A percentile compares a stretch with the other conserved stretches of the same genome.
phyloP scores from a whole-genome alignment of 1,140 invertebrate genomes.

The Venustaconcha ellipsiformis region DNA sequence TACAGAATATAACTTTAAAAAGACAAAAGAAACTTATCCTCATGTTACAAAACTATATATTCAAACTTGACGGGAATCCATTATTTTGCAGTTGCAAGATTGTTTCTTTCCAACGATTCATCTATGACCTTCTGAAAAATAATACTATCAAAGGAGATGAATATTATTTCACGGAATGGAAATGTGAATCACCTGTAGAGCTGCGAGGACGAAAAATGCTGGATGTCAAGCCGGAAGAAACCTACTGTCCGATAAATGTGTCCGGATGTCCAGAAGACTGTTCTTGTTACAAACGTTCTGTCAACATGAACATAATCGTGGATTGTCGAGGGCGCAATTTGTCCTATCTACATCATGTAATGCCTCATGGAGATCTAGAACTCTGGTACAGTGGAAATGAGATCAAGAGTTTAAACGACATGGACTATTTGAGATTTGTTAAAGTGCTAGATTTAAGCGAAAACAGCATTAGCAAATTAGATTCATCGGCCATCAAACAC shows the following conservation, averaged over 20 bases:
- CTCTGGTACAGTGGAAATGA: slow-evolving; percentile 51
- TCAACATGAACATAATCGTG: slow-evolving; percentile 38
- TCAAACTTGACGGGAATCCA: slow-evolving; percentile 34
- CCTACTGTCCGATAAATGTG: slow-evolving; percentile 36
- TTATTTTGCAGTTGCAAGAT: slow-evolving; percentile 48
- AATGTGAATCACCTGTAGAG: slow-evolving; percentile 38
- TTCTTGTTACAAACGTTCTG: slow-evolving; percentile 38
- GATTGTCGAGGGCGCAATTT: slow-evolving; percentile 39
- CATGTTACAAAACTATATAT: slow-evolving; percentile 41
- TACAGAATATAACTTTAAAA: slow-evolving; percentile 10
- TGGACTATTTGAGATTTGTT: slow-evolving; percentile 9
- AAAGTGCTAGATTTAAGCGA: slow-evolving; percentile 24
- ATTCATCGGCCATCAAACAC: slow-evolving; percentile 8
- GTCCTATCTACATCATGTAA: slow-evolving; percentile 18
- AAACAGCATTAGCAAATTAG: slow-evolving; percentile 34
- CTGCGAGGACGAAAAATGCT: slow-evolving; percentile 27
- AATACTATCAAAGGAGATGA: slow-evolving; percentile 31
- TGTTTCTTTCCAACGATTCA: slow-evolving; percentile 34
- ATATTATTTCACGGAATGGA: slow-evolving; percentile 46
- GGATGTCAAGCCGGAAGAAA: slow-evolving; percentile 33
- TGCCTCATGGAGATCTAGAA: slow-evolving; percentile 37
- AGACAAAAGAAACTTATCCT: slow-evolving; percentile 8
- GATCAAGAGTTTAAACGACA: slow-evolving; percentile 29
- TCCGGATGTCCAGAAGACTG: slow-evolving; percentile 37
- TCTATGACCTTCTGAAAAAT: slow-evolving; percentile 14